Percentiles rank a stretch among this genome's conserved stretches.
phyloP scores from a whole-genome alignment of 2,797 vertebrate genomes.

The Alosa sapidissima region DNA sequence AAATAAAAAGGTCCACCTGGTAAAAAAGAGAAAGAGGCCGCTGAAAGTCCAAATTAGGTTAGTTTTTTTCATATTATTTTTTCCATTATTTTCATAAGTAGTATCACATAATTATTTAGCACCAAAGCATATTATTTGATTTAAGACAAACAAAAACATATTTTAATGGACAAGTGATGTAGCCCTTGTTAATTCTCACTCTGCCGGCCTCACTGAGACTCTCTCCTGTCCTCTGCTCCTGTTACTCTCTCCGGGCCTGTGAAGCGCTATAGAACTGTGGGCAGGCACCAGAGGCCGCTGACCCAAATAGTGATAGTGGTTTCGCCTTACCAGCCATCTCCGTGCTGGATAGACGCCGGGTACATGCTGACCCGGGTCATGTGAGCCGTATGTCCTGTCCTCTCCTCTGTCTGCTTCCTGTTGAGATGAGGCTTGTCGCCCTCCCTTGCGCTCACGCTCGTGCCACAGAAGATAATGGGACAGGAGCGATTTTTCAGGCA shows the following conservation, averaged over 20 bases:
- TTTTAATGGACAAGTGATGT: no score
- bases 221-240: background rate
- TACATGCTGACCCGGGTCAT: background rate
- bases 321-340: conserved; percentile 23
- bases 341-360: background rate
- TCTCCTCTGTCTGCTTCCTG: background rate
- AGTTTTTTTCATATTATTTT: no score
- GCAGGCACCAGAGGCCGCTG: background rate
- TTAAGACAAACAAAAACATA: no score
- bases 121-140: no score
- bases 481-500: background rate
- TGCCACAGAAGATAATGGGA: background rate
- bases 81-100: no score
- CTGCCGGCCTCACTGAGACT: background rate
- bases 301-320: conserved; percentile 10
- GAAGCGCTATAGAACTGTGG: background rate
- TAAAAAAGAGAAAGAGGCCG: no score
- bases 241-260: background rate
- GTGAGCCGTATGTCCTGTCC: background rate
- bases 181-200: no score
- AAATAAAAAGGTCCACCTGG: no score
- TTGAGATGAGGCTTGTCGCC: background rate
- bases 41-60: no score
- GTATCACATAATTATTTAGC: no score
- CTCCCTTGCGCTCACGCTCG: background rate